These are phyloP conservation scores for Aldrovandia affinis DNA, from an alignment of 2,797 vertebrate species.

Conservation along the genomic window DNA sequence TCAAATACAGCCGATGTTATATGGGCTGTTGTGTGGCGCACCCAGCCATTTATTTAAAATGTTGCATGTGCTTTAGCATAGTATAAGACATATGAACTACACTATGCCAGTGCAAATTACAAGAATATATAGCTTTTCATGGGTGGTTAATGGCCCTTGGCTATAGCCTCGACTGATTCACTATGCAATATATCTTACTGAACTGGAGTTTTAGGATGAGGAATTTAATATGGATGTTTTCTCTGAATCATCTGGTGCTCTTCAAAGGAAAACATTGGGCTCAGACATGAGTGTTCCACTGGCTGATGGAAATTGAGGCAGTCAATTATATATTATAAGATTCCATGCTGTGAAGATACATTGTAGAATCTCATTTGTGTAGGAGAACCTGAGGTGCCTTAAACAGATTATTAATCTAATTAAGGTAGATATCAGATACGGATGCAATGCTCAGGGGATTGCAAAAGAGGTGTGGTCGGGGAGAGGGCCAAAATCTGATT, in stretches of 20 bases:
- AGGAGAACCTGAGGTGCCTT: not conserved
- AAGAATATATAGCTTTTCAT: slow-evolving; percentile 6
- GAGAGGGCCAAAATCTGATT: not conserved
- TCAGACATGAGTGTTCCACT: not conserved
- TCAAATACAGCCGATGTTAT: not conserved
- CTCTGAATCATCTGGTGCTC: not conserved
- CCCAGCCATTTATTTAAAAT: not conserved
- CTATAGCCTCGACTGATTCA: not conserved
- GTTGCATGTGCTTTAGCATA: not conserved
- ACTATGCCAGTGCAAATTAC: no score
- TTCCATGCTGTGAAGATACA: not conserved
- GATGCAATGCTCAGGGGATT: not conserved
- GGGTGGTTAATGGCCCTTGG: not conserved
- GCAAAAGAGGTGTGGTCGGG: not conserved
- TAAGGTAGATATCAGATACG: not conserved
- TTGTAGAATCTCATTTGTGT: not conserved
- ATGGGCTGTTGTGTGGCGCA: not conserved
- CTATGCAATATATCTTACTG: not conserved
- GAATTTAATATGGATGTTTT: not conserved
- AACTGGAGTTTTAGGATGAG: not conserved
- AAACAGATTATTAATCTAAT: not conserved
- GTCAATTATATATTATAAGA: not conserved
- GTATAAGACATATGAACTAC: not conserved
- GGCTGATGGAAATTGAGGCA: not conserved
- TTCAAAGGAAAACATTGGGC: not conserved